Conservation (phyloP, 2,797 vertebrate species). For the Bucorvus abyssinicus region DNA sequence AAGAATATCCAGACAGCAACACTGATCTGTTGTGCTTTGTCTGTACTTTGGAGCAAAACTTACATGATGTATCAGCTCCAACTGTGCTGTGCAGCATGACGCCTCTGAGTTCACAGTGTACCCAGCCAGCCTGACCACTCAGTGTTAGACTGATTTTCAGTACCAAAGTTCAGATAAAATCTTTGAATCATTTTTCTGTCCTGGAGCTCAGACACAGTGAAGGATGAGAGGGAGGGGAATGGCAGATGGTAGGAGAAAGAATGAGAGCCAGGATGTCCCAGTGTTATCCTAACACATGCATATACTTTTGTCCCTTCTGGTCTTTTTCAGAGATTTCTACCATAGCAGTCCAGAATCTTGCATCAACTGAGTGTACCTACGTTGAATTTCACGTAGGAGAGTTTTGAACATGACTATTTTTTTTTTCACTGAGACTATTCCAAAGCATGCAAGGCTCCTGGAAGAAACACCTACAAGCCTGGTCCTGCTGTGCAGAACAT, state of each 20-base stretch:
- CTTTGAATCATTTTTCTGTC: background rate
- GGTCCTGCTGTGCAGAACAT: background rate
- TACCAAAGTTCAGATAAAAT: background rate
- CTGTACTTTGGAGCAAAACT: background rate
- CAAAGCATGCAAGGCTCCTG: background rate
- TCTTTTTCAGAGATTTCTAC: background rate
- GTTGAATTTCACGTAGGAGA: background rate
- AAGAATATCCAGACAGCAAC: background rate
- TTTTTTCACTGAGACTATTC: background rate
- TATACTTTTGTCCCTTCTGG: background rate
- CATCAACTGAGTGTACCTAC: background rate
- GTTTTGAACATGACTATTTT: background rate
- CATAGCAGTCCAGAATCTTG: background rate
- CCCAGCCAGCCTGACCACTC: background rate
- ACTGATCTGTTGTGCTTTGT: background rate
- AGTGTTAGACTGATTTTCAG: background rate
- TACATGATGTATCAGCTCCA: rapidly evolving
- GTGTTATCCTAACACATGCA: background rate
- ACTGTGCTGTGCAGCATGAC: background rate
- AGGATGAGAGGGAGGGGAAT: background rate
- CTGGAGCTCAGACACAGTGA: background rate
- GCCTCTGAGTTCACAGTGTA: background rate
- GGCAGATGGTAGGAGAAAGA: background rate
- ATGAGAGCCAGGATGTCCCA: background rate
- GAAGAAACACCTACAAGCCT: background rate